These are phyloP conservation scores for Sminthurides bifidus DNA, from an alignment of 1,140 invertebrate genomes.

Conservation along the genomic window DNA sequence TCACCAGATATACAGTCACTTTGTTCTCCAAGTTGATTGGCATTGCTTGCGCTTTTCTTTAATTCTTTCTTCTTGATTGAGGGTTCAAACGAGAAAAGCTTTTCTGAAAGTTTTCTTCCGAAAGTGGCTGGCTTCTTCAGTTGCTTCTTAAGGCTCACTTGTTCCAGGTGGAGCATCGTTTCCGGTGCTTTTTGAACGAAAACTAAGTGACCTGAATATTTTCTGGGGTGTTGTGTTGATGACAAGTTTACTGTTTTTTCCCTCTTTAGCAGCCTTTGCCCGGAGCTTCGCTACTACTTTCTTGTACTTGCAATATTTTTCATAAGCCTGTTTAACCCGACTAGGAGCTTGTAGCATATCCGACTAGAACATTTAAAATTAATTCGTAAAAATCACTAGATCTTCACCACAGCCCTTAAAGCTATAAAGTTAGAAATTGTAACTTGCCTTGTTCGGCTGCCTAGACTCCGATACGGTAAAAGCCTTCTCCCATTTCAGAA, in stretches of 20 bases:
- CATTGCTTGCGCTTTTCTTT: too few relatives aligned
- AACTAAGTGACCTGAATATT: neutral
- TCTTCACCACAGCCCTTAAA: neutral
- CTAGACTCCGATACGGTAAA: constrained; percentile 3
- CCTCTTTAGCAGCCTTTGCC: neutral
- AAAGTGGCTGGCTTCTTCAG: too few relatives aligned
- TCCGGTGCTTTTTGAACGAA: too few relatives aligned
- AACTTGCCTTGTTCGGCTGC: constrained; percentile 13
- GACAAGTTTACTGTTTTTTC: too few relatives aligned
- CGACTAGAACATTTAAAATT: constrained; percentile 42
- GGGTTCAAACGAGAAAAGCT: too few relatives aligned
- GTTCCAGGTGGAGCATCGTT: too few relatives aligned
- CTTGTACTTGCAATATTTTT: constrained; percentile 48
- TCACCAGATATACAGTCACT: too few relatives aligned
- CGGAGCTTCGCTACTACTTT: neutral
- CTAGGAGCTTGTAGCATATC: constrained; percentile 61
- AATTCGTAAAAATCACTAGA: neutral
- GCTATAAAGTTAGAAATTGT: neutral
- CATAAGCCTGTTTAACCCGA: constrained; percentile 60
- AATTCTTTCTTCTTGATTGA: too few relatives aligned
- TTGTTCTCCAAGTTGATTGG: too few relatives aligned
- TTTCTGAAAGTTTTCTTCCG: too few relatives aligned
- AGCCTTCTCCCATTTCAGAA: constrained; percentile 13
- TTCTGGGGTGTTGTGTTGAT: neutral
- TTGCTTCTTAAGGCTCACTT: too few relatives aligned